Evolutionary conservation across 2,797 vertebrate genomes (phyloP).

Genomic region (Crocodylus rhombifer): DNA sequence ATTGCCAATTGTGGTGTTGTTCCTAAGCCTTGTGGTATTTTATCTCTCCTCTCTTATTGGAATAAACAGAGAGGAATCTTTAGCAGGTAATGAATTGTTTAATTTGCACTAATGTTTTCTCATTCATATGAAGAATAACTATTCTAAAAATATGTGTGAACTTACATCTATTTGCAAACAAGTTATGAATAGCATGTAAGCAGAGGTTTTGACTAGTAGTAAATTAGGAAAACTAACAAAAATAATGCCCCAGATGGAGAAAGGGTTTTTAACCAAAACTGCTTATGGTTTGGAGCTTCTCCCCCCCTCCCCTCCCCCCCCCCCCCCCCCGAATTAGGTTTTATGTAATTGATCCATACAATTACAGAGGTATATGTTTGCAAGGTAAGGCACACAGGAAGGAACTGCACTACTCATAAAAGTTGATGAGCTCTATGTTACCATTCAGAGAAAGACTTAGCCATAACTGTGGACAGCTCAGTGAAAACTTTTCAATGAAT

Average conservation of each 20-base stretch:
- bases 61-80: slow-evolving; percentile 29
- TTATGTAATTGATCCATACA: background rate
- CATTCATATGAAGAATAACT: background rate
- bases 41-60: background rate
- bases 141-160: background rate
- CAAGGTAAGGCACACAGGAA: background rate
- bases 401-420: background rate
- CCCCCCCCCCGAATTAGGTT: background rate
- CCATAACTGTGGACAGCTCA: background rate
- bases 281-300: background rate
- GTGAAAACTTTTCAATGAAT: background rate
- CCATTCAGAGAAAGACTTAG: background rate
- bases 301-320: too few relatives aligned
- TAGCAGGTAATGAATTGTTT: slow-evolving; percentile 40
- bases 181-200: background rate
- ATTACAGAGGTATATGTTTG: background rate
- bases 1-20: slow-evolving; percentile 20
- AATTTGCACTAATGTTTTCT: slow-evolving; percentile 4
- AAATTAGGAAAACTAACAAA: background rate
- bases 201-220: background rate
- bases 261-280: background rate
- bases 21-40: background rate
- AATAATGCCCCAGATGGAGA: background rate
- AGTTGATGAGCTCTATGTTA: background rate
- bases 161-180: background rate